phyloP scores from a whole-genome alignment of 2,888 invertebrate genomes.

The Sesia apiformis region DNA sequence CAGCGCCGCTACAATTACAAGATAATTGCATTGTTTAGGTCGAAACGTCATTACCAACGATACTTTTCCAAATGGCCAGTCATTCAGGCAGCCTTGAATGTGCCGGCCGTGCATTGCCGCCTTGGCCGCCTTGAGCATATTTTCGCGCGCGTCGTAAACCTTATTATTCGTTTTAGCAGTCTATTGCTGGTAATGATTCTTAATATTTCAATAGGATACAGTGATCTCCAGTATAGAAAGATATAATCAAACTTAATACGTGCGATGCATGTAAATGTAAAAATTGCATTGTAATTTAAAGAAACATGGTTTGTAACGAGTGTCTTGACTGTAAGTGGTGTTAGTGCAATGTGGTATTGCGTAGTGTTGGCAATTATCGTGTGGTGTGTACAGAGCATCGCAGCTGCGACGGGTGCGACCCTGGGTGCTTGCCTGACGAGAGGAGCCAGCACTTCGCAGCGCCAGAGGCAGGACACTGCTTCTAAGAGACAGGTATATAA shows the following conservation, averaged over 20 bases:
- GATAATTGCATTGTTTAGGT: background rate
- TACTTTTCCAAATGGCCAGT: background rate
- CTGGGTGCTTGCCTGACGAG: conserved; percentile 73
- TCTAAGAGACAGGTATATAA: conserved; percentile 60
- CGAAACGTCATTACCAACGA: background rate
- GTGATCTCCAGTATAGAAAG: background rate
- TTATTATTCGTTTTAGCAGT: background rate
- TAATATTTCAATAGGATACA: background rate
- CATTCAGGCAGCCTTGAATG: background rate
- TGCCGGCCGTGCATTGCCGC: background rate
- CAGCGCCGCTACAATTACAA: too few relatives aligned
- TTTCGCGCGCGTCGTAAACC: background rate
- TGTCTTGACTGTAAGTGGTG: background rate
- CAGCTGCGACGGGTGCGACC: conserved; percentile 71
- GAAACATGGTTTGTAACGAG: background rate
- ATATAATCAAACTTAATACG: too few relatives aligned
- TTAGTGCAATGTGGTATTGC: background rate
- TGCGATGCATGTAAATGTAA: too few relatives aligned
- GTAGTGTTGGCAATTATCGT: conserved; percentile 1
- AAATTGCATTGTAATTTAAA: too few relatives aligned
- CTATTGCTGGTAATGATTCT: background rate
- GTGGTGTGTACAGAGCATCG: conserved; percentile 52
- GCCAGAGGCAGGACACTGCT: conserved; percentile 69
- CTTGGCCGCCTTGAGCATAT: background rate
- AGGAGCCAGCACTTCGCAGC: conserved; percentile 72